A percentile compares a stretch with the other conserved stretches of the same genome.
phyloP scores from a whole-genome alignment of 1,140 invertebrate genomes.

The Hyles vespertilio region DNA sequence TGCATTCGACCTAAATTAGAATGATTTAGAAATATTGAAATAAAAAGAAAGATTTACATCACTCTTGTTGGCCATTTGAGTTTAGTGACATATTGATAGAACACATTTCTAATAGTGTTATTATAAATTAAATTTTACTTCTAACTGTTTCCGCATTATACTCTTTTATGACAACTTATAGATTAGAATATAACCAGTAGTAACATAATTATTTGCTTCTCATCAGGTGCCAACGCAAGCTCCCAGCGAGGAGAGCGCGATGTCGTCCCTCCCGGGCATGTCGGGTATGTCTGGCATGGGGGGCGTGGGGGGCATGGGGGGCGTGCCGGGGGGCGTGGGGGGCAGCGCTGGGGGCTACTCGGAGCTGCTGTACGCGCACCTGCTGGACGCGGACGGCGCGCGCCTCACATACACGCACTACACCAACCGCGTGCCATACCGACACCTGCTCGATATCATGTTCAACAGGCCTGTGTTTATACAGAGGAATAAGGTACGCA shows the following conservation, averaged over 20 bases:
- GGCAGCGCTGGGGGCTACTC: constrained; percentile 75
- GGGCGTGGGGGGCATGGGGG: constrained; percentile 27
- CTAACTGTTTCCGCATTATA: too few species aligned
- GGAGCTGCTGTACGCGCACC: constrained; percentile 86
- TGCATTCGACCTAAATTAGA: too few species aligned
- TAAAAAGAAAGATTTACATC: too few species aligned
- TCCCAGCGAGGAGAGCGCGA: constrained; percentile 67
- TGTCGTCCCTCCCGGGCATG: constrained; percentile 13
- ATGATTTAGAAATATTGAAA: too few species aligned
- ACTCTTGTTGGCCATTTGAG: too few species aligned
- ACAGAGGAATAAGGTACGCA: constrained; percentile 81
- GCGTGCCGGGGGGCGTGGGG: background rate
- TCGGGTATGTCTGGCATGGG: too few species aligned
- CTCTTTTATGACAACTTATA: too few species aligned
- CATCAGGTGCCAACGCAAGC: constrained; percentile 78
- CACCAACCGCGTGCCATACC: constrained; percentile 81
- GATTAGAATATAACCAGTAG: too few species aligned
- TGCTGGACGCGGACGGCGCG: constrained; percentile 84
- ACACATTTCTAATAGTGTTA: too few species aligned
- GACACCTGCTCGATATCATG: constrained; percentile 83
- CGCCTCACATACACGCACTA: constrained; percentile 88
- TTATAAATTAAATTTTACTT: too few species aligned
- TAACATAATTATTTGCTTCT: constrained; percentile 12
- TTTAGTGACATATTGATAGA: too few species aligned
- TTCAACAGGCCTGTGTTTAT: constrained; percentile 87